Evolutionary conservation across 2,888 invertebrate species (phyloP), one percentile per base, ranked within the genome.

Genomic region (Lepidocyrtoides sp.): DNA sequence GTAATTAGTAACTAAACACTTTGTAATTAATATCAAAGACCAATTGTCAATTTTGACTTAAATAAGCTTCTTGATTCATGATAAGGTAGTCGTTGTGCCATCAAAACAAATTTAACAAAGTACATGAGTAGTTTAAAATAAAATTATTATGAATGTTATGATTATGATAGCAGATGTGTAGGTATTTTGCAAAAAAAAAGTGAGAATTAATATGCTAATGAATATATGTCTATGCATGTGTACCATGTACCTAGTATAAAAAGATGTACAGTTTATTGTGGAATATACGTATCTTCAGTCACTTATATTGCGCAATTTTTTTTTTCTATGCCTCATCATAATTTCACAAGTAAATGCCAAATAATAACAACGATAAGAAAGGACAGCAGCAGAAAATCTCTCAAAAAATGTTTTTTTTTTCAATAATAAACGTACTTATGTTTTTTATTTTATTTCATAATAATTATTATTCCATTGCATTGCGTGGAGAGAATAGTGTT

Each of bases 11-110:
- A 63, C 86, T 51, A 79, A 57, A 57, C 36, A 48, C 85, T 91
- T 82, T 69, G 82, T 82, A 91, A 91, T 91, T 85, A 81, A 91
- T 86, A 91, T 86, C 86, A 91, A 86, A 91, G 60, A 85, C 69
- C 81, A 85, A 79, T 79, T 36, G 79, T 57, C 81, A 85, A 79
- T 79, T n/a, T 66, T 85, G 85, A 84, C 20, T 90, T 57, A 75
- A 90, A 84, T 44, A 89, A 79, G 79, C 63, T 85, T 85, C 48
- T 72, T 81, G 23, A 63, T 88, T 66, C 63, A 87, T 69, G 72
- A 72, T 29, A 85, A 54, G 10, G 41, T 69, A 20, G 36, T 87
- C 51, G 54, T 32, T 17, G 36, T 79, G 54, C 36, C 36, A 32
- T 17, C 57, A 17, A n/a, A 23, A 75, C 44, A 20, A 72, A 72